Evolutionary conservation across 2,113 vertebrate genomes (phyloP).

Genomic region (Panthera uncia): DNA sequence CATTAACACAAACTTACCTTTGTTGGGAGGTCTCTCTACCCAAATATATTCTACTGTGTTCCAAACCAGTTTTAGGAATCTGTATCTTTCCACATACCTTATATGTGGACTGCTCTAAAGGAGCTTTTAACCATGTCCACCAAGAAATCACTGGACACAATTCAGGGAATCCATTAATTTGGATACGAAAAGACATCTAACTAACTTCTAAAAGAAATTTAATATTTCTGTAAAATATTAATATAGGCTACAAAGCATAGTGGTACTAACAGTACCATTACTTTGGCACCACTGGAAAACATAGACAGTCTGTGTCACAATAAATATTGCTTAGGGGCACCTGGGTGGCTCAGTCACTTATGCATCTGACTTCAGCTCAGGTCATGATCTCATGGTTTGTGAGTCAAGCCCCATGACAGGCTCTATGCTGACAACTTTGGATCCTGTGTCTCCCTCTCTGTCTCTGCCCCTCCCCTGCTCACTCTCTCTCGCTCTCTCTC

Average conservation of each 20-base stretch:
- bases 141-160: background rate
- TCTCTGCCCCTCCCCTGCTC: too few relatives aligned
- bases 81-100: background rate
- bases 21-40: background rate
- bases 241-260: background rate
- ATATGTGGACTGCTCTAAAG: background rate
- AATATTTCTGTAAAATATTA: background rate
- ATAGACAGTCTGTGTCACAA: background rate
- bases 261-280: background rate
- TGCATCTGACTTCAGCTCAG: too few relatives aligned
- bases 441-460: too few relatives aligned
- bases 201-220: background rate
- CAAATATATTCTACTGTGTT: background rate
- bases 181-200: background rate
- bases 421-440: too few relatives aligned
- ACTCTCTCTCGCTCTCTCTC: too few relatives aligned
- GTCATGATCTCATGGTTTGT: too few relatives aligned
- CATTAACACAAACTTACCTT: background rate
- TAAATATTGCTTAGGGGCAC: background rate
- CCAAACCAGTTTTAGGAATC: background rate
- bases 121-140: background rate
- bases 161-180: background rate
- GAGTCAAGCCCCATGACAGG: too few relatives aligned
- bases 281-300: background rate
- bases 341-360: too few relatives aligned